A percentile compares a stretch with the other conserved stretches of the same genome.
phyloP scores from a whole-genome alignment of 2,797 vertebrate species.

The Artibeus lituratus region DNA sequence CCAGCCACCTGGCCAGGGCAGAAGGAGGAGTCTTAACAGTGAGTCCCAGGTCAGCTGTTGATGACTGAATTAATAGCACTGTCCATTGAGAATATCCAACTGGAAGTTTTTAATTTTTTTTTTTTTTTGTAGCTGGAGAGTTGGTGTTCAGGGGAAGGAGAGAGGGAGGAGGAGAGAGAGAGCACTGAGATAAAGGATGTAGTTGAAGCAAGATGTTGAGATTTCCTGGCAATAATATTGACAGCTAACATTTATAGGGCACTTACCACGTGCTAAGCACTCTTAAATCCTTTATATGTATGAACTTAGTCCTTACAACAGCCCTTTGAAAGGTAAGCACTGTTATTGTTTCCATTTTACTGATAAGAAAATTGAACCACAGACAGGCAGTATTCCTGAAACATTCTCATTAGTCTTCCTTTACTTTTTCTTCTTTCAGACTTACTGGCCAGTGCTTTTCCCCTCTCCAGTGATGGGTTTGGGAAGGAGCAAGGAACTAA shows the following conservation, averaged over 20 bases:
- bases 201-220: neutral
- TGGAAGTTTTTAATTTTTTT: neutral
- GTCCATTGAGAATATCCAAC: neutral
- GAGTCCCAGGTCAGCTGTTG: neutral
- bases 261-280: neutral
- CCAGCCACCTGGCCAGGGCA: neutral
- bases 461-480: neutral
- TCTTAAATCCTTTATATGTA: neutral
- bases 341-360: constrained; percentile 8
- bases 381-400: neutral
- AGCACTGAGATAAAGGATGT: neutral
- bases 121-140: neutral
- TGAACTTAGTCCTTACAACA: neutral
- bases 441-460: neutral
- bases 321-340: neutral
- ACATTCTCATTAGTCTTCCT: neutral
- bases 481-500: neutral
- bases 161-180: neutral
- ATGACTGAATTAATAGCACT: neutral
- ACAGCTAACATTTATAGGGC: neutral
- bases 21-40: neutral
- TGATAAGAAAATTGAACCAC: neutral
- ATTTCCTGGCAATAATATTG: neutral
- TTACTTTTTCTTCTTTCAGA: neutral
- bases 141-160: neutral